Evolutionary conservation across 2,888 invertebrate species (phyloP), one percentile per base, ranked within the genome.

Genomic region (Temnothorax rugatulus): DNA sequence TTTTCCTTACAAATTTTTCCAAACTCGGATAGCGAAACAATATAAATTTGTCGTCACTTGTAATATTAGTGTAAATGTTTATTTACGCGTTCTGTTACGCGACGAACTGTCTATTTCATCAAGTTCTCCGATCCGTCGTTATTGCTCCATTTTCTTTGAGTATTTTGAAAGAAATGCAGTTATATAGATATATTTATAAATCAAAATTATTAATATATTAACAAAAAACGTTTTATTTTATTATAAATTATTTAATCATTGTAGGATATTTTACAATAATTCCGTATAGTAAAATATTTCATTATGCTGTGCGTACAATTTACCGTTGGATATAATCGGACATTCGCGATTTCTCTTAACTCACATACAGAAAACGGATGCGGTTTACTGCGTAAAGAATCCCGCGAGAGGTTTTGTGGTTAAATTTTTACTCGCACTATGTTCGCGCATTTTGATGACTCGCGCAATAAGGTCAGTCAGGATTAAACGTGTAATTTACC

Each of bases 401-500:
- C 15, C 3, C 9, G 25, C 18, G 25, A 44, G 64, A 64, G 15
- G 9, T 61, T 61, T 61, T 44, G n/a, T 11, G 0, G 8, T 8
- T 29, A 73, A 38, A 74, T 21, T 61, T 75, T 34, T 47, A 15
- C 44, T 44, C 44, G 44, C 18, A 29, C 59, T 44, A 59, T 8
- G 18, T 38, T 44, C 4, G 50, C 9, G 76, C 59, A 21, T 21
- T 44, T 54, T n/a, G 61, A 68, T 41, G 34, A 77, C 4, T 47
- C n/a, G 41, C 15, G 38, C 57, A 68, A 69, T 68, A 85, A 79
- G 84, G 63, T 63, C 74, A 52, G 44, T 18, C 7, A 21, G 63
- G 25, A 83, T 71, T 63, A 74, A 84, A 73, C 61, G 59, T 71
- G 64, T 79, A 87, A 88, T 88, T 88, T 88, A 86, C 86, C 82